Evolutionary conservation across 2,888 invertebrate species (phyloP), one percentile per base, ranked within the genome.

Genomic region (Lordiphosa andalusiaca): DNA sequence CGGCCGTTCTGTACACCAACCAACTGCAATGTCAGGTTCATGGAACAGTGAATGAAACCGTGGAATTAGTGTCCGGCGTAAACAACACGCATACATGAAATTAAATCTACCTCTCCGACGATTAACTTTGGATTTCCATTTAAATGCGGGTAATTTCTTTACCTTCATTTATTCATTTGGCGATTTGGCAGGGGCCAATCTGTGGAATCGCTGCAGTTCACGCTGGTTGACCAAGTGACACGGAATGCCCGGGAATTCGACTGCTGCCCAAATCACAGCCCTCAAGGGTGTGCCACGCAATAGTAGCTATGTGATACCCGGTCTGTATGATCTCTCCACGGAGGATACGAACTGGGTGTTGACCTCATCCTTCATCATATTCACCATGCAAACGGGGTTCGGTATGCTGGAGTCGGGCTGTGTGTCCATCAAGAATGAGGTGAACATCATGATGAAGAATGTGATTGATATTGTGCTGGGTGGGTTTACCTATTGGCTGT

Each of bases 401-500:
- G 97, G 97, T 0, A 95, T 98, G 93, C 89, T 98, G 72, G 98
- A 98, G 88, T 96, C 97, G 0, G 98, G 98, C 1, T 96, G 95
- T 77, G 97, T 98, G 0, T 96, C 96, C 0, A 92, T 96, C 51
- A 96, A 97, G 90, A 98, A 98, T 87, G 97, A 98, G 91, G 96
- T 97, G 0, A 98, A 98, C 88, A 97, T 98, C 58, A 98, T 98
- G 98, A 96, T 98, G 95, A 98, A 98, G 89, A 98, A 98, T 85
- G 93, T 97, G 0, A 95, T 96, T 0, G 98, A 98, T 81, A 96
- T 98, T 49, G 95, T 96, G 0, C 91, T 98, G 16, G 98, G 98
- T 2, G 98, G 94, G 5, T 89, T 89, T 38, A 96, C 97, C 0
- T 98, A 98, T 89, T 98, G 98, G 98, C 92, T 96, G 35, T 96